These are phyloP conservation scores for Julus scandinavius DNA, from an alignment of 2,888 invertebrate species.

Conservation along the genomic window DNA sequence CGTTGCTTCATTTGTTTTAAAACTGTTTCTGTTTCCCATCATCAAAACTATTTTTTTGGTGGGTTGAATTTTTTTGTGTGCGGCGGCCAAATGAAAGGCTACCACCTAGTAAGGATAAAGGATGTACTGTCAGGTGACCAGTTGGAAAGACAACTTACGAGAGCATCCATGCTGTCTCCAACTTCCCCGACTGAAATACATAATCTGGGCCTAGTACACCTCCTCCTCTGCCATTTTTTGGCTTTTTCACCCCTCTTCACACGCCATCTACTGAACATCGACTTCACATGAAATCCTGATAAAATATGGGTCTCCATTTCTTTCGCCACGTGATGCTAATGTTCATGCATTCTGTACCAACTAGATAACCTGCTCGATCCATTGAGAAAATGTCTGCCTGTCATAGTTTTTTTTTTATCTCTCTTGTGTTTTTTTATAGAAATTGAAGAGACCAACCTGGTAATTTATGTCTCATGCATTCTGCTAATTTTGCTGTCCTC, in stretches of 20 bases:
- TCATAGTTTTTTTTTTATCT: constrained; percentile 22
- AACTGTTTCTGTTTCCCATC: constrained; percentile 48
- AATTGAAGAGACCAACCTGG: constrained; percentile 33
- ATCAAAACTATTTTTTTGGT: constrained; percentile 33
- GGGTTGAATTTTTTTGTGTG: neutral
- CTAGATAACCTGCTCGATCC: constrained; percentile 27
- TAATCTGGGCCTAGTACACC: constrained; percentile 28
- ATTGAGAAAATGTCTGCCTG: constrained; percentile 20
- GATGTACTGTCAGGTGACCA: constrained; percentile 54
- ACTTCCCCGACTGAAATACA: constrained; percentile 40
- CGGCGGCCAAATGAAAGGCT: constrained; percentile 48
- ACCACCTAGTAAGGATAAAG: constrained; percentile 50
- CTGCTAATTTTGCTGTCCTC: constrained; percentile 33
- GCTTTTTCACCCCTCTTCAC: constrained; percentile 1
- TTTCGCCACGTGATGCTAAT: constrained; percentile 51
- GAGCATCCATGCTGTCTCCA: constrained; percentile 45
- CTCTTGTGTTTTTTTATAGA: neutral
- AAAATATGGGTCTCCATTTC: constrained; percentile 52
- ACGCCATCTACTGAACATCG: constrained; percentile 38
- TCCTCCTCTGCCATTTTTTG: constrained; percentile 11
- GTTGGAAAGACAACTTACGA: constrained; percentile 51
- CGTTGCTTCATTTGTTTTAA: constrained; percentile 45
- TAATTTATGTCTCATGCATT: constrained; percentile 33
- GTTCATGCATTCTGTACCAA: constrained; percentile 20
- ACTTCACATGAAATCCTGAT: constrained; percentile 47